A percentile compares a stretch with the other conserved stretches of the same genome.
Evolutionary conservation across 2,797 vertebrate genomes (phyloP).

Genomic region (Lacerta agilis): DNA sequence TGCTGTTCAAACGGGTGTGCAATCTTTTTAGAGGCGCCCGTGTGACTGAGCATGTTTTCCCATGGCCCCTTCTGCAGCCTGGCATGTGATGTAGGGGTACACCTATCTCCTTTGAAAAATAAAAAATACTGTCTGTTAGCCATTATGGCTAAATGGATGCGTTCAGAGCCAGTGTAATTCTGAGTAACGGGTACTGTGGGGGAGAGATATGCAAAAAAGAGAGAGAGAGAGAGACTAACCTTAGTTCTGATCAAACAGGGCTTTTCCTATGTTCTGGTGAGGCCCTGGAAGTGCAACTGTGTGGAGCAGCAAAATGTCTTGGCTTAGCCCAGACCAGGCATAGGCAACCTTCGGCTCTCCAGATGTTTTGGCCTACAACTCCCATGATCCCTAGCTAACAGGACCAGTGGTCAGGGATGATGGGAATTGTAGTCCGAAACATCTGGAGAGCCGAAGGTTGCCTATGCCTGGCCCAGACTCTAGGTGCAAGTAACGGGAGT

Average conservation of each 20-base stretch:
- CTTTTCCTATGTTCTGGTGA: neutral
- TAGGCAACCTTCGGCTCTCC: too few species aligned
- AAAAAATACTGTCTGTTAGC: neutral
- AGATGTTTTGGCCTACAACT: too few species aligned
- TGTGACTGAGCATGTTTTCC: neutral
- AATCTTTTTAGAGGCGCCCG: neutral
- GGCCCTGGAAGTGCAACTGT: too few species aligned
- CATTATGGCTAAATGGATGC: neutral
- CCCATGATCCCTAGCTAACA: too few species aligned
- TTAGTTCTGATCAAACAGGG: neutral
- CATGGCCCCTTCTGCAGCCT: neutral
- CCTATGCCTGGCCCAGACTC: too few species aligned
- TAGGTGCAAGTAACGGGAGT: neutral
- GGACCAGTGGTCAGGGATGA: too few species aligned
- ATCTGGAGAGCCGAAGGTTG: too few species aligned
- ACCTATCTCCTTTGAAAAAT: neutral
- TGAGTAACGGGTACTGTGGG: neutral
- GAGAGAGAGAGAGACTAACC: neutral
- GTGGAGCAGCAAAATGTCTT: neutral
- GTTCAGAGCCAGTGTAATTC: neutral
- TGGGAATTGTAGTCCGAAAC: too few species aligned
- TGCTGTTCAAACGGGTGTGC: neutral
- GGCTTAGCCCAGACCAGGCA: neutral
- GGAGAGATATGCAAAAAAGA: neutral
- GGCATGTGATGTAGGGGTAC: neutral